Conservation (phyloP, 2,888 invertebrate species). For the Agelastica alni region DNA sequence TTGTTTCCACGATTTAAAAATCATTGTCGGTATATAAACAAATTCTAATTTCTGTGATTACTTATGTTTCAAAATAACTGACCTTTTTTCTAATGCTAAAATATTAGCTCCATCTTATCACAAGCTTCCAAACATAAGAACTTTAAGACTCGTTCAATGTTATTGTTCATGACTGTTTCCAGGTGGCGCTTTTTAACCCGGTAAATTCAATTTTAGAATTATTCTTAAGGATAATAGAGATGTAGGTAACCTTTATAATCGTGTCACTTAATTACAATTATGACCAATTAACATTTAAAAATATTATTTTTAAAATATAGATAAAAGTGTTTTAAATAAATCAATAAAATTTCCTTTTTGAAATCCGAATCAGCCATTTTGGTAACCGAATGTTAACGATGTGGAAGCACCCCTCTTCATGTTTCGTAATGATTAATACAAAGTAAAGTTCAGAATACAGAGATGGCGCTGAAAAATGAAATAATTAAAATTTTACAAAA, state of each 20-base stretch:
- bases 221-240: no score
- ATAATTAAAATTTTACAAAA: no score
- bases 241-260: no score
- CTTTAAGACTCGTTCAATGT: constrained; percentile 9
- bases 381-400: constrained; percentile 8
- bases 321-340: no score
- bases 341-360: no score
- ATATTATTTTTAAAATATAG: no score
- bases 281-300: no score
- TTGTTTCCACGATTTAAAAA: neutral
- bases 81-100: constrained; percentile 55
- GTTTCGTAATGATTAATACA: constrained; percentile 25
- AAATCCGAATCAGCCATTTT: constrained; percentile 8
- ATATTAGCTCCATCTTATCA: constrained; percentile 57
- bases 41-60: neutral
- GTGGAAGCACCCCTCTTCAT: constrained; percentile 23
- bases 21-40: neutral
- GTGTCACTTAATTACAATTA: no score
- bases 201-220: constrained; percentile 27
- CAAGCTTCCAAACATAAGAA: constrained; percentile 53
- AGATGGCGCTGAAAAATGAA: constrained; percentile 31
- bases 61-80: constrained; percentile 51
- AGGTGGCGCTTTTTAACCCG: constrained; percentile 38
- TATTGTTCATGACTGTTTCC: constrained; percentile 28
- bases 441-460: constrained; percentile 18